Percentiles rank a stretch among this genome's conserved stretches.
Conservation (phyloP, 2,797 vertebrate species). For the Onychomys arenicola region DNA sequence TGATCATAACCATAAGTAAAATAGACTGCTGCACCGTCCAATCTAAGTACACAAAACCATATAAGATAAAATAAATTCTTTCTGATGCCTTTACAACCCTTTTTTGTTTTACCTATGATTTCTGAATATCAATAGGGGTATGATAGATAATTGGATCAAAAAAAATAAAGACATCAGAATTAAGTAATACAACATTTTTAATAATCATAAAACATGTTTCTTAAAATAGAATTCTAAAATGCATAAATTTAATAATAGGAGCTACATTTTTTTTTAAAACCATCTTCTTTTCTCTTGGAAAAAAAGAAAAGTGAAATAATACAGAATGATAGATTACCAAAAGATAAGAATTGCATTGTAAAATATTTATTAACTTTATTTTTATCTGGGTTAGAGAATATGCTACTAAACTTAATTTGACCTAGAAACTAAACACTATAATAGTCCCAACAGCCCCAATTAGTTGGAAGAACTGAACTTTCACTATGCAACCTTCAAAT, state of each 20-base stretch:
- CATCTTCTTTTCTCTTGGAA: conserved; percentile 53
- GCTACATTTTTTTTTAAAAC: conserved; percentile 45
- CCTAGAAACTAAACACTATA: conserved; percentile 86
- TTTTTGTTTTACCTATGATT: neutral
- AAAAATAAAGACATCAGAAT: neutral
- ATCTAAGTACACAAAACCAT: neutral
- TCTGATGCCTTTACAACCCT: neutral
- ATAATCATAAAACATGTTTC: conserved; percentile 49
- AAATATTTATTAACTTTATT: conserved; percentile 81
- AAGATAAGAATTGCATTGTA: conserved; percentile 68
- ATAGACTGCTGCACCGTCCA: neutral
- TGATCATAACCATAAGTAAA: neutral
- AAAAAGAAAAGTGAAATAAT: conserved; percentile 56
- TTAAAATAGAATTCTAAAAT: conserved; percentile 14
- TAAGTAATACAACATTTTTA: neutral
- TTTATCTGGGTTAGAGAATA: conserved; percentile 80
- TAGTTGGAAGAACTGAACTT: conserved; percentile 85
- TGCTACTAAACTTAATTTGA: conserved; percentile 83
- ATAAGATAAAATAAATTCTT: neutral
- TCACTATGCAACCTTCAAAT: conserved; percentile 88
- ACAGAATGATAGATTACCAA: conserved; percentile 74
- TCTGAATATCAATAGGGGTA: neutral
- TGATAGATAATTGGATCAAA: neutral
- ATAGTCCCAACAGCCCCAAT: conserved; percentile 88
- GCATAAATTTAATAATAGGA: conserved; percentile 44